Conservation (phyloP, 2,113 vertebrate genomes). For the Chroicocephalus ridibundus region DNA sequence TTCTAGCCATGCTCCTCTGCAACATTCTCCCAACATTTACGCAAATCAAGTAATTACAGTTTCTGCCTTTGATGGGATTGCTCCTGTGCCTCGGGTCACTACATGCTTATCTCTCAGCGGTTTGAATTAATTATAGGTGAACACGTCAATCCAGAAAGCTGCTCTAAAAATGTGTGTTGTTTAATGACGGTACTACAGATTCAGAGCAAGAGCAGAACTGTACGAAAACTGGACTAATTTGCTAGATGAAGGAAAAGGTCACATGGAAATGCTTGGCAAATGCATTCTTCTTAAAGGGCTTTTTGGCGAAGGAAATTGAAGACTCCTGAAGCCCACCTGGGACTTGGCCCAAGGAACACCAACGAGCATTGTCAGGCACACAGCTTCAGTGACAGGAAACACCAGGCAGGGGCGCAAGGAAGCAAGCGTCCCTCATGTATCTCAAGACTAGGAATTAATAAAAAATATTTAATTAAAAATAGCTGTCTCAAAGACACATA, state of each 20-base stretch:
- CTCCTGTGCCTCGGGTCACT: neutral
- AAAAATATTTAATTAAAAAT: neutral
- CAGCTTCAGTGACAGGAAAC: neutral
- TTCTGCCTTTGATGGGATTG: neutral
- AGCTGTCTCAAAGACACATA: neutral
- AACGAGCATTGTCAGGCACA: neutral
- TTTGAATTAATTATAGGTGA: neutral
- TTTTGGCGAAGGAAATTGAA: neutral
- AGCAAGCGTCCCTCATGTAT: neutral
- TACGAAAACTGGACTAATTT: neutral
- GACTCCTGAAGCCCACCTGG: neutral
- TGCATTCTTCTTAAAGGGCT: neutral
- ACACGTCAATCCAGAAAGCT: neutral
- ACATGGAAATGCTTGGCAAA: neutral
- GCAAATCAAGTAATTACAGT: neutral
- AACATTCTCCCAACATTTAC: neutral
- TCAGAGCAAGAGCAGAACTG: neutral
- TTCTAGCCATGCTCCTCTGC: neutral
- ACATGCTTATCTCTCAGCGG: neutral
- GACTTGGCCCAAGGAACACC: neutral
- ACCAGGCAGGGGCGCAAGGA: neutral
- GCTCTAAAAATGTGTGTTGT: neutral
- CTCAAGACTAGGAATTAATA: neutral
- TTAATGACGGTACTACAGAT: neutral
- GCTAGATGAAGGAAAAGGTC: neutral